phyloP scores from a whole-genome alignment of 1,140 invertebrate species.

The Drosophila takahashii region DNA sequence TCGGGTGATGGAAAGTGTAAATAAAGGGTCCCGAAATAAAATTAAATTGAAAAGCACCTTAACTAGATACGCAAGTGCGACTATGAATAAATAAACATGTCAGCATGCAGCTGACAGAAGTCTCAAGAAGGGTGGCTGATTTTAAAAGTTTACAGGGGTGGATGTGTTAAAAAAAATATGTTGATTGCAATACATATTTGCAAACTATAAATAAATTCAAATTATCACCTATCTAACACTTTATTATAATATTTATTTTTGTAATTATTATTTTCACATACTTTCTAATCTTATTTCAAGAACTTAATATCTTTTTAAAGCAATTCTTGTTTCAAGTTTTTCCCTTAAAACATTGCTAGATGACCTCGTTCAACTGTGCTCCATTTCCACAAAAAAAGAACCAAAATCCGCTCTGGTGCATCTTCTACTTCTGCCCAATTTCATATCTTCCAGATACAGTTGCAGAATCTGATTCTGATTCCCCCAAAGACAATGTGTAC shows the following conservation, averaged over 20 bases:
- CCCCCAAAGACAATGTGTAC: constrained; percentile 16
- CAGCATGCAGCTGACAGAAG: constrained; percentile 25
- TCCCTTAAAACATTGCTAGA: constrained; percentile 47
- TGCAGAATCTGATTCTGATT: constrained; percentile 50
- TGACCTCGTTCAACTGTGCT: constrained; percentile 70
- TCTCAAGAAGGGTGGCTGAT: constrained; percentile 13
- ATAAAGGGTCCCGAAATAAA: constrained; percentile 34
- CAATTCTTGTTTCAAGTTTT: background rate
- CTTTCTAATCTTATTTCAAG: background rate
- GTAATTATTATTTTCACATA: background rate
- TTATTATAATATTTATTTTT: too few relatives aligned
- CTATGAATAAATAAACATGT: constrained; percentile 32
- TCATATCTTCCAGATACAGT: constrained; percentile 50
- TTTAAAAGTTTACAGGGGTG: constrained; percentile 1
- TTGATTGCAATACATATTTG: constrained; percentile 5
- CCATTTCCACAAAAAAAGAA: constrained; percentile 41
- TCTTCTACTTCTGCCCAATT: constrained; percentile 26
- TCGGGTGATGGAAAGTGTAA: constrained; percentile 35
- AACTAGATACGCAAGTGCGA: constrained; percentile 22
- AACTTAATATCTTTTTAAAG: background rate
- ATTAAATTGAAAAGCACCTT: constrained; percentile 21
- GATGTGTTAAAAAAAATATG: background rate
- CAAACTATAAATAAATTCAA: constrained; percentile 9
- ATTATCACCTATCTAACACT: too few relatives aligned
- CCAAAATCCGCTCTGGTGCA: constrained; percentile 14